Evolutionary conservation across 2,888 invertebrate species (phyloP), one percentile per base, ranked within the genome.

Genomic region (Charanyca ferruginea): DNA sequence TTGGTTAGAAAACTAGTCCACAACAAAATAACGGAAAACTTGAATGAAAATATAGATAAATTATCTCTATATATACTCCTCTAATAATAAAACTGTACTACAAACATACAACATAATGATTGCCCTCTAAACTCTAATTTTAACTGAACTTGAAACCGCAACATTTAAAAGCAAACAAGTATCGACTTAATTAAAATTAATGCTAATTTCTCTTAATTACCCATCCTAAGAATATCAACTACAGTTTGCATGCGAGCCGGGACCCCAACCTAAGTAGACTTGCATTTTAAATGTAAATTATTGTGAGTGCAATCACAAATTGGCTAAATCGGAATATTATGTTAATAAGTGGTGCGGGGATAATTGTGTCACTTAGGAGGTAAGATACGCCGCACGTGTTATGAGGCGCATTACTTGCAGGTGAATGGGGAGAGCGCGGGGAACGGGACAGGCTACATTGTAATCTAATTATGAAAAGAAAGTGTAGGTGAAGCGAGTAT

Each of bases 211-310:
- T 25, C 48, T 44, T 53, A 75, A 62, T 63, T 71, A 63, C 35
- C 20, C 16, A n/a, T 58, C 13, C 18, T 23, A 59, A 73, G 49
- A 55, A 62, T 45, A 61, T 41, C 35, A 74, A 73, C 54, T 52
- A 75, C 49, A 62, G 57, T 76, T 73, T 58, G 23, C 60, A 76
- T 71, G 58, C 75, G 53, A 70, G 32, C 47, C 48, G 25, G 18
- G 28, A 63, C 7, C 18, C 32, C 47, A 32, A 60, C 25, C 35
- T 41, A n/a, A 60, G 62, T 67, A 75, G 42, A 61, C 62, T 60
- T 69, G 64, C 73, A 74, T 78, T 83, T 67, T 82, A 85, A 83
- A 84, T 84, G 83, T 77, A 83, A 86, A 85, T 85, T 79, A 78
- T 83, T 77, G 79, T 79, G 78, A 80, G 73, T 83, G 77, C 76